These are phyloP conservation scores for Sebastolobus alascanus DNA, from an alignment of 2,797 vertebrate species.

Conservation along the genomic window DNA sequence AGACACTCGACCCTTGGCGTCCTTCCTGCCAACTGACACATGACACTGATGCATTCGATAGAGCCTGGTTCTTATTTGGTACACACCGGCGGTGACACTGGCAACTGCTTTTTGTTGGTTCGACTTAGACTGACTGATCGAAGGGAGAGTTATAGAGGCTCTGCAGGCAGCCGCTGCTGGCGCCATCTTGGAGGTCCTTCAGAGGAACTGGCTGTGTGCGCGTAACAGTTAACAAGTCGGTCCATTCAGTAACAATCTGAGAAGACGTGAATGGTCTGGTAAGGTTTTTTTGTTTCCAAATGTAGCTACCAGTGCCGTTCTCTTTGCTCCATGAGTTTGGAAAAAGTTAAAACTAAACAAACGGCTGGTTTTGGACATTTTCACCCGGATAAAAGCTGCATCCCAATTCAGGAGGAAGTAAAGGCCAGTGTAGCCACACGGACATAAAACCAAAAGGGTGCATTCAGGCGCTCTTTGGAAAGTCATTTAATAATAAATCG, in stretches of 20 bases:
- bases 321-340: background rate
- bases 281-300: background rate
- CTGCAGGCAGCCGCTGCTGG: slow-evolving; percentile 34
- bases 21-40: slow-evolving; percentile 39
- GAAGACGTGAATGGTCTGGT: background rate
- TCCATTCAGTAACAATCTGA: background rate
- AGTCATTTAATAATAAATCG: background rate
- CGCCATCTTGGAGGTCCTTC: slow-evolving; percentile 50
- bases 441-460: slow-evolving; percentile 16
- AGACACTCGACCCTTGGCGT: slow-evolving; percentile 31
- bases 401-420: background rate
- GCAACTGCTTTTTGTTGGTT: slow-evolving; percentile 68
- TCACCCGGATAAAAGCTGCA: background rate
- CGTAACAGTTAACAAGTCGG: background rate
- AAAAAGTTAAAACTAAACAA: background rate
- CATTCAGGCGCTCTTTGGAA: slow-evolving; percentile 14
- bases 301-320: background rate
- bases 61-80: slow-evolving; percentile 80
- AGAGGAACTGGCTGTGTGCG: slow-evolving; percentile 31
- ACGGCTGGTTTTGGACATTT: background rate
- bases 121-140: slow-evolving; percentile 34
- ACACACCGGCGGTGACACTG: slow-evolving; percentile 76
- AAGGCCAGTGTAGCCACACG: background rate
- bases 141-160: slow-evolving; percentile 34
- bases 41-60: slow-evolving; percentile 50